These are phyloP conservation scores for Elephas maximus DNA, from an alignment of 2,113 vertebrate genomes.

Conservation along the genomic window DNA sequence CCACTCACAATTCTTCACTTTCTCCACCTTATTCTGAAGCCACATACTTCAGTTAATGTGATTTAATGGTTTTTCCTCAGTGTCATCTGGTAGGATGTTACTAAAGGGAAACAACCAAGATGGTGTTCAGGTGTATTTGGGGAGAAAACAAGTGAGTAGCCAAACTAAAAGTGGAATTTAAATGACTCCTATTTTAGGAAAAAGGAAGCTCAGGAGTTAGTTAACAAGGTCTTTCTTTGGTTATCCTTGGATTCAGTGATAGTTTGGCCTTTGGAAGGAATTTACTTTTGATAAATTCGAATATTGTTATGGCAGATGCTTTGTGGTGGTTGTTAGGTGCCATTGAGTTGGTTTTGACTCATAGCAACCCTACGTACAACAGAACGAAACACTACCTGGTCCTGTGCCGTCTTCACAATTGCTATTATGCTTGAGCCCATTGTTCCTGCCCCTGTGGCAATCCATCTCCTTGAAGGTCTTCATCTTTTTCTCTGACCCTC, in stretches of 20 bases:
- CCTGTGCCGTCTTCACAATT: too few species aligned
- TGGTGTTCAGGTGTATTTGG: slow-evolving; percentile 1
- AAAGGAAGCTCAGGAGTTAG: not conserved
- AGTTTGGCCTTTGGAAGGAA: not conserved
- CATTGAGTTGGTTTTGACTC: too few species aligned
- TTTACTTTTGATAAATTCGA: not conserved
- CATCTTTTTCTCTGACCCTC: too few species aligned
- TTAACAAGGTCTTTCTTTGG: not conserved
- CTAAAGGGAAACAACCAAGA: not conserved
- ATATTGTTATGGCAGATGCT: not conserved
- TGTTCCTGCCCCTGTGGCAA: too few species aligned
- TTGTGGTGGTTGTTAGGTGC: too few species aligned
- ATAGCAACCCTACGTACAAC: too few species aligned
- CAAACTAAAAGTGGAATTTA: not conserved
- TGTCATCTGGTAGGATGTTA: not conserved
- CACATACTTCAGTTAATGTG: not conserved
- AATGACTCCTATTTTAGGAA: not conserved
- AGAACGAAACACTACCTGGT: too few species aligned
- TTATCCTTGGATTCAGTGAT: not conserved
- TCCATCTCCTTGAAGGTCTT: too few species aligned
- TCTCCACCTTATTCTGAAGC: not conserved
- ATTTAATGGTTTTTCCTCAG: not conserved
- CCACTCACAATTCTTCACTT: not conserved
- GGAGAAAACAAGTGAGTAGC: slow-evolving; percentile 16
- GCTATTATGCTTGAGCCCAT: too few species aligned